Base-by-base conservation (phyloP, 2,888 invertebrate genomes). In the Suillia variegata region DNA sequence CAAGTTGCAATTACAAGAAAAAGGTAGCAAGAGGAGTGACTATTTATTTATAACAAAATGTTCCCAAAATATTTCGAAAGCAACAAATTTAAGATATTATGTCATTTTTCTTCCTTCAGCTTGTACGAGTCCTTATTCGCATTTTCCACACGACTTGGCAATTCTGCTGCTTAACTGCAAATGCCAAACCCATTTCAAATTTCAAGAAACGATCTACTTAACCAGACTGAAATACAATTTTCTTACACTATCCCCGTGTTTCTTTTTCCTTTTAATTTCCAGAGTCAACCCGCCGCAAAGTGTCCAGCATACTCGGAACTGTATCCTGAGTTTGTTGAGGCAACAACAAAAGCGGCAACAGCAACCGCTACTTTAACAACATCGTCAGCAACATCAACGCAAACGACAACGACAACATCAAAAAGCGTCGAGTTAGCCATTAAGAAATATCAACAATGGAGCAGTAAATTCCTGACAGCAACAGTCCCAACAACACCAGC, bases 381-480 rank as follows among this genome's bases (percentile, higher is more conserved):
- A 56, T 22, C 18, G 18, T 3, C 53, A 42, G 33, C 34, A 45
- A 47, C 52, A 52, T 24, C 55, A 50, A 8, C 50, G 18, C 20
- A 49, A 24, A 2, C 52, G 31, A 51, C 56, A 24, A 49, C 61
- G 31, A 52, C 62, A 57, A 53, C 56, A 34, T 24, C 65, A 42
- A 58, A 62, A 15, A 54, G 54, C 50, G 64, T 71, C 31, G 69
- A 76, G 62, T 62, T 71, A 62, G 69, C 72, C 69, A 73, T 75
- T 57, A 70, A 62, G 53, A 76, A 73, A 63, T 71, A 74, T 47
- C 74, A 74, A 68, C 71, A 76, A 68, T 74, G 77, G 73, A 72
- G 71, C 66, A 73, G 63, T 65, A 77, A 74, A 59, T 69, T 72
- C 62, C 57, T 68, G 60, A 56, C 64, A 61, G 26, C 52, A 15